Conservation (phyloP, 2,888 invertebrate species). For the Cetonia aurata region DNA sequence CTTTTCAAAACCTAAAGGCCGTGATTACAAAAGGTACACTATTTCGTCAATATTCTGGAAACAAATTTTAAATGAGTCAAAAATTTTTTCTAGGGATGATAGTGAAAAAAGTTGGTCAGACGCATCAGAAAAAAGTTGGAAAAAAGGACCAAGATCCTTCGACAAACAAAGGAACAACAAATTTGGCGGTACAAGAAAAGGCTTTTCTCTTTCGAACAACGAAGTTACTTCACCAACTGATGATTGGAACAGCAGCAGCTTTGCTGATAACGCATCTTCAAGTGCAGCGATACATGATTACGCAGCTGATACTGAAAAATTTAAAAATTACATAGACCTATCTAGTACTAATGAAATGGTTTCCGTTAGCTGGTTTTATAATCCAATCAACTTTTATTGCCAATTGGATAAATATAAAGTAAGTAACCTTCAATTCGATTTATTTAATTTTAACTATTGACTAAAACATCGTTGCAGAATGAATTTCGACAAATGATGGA, state of each 20-base stretch:
- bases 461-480: slow-evolving; percentile 53
- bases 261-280: neutral
- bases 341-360: slow-evolving; percentile 71
- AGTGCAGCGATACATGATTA: slow-evolving; percentile 50
- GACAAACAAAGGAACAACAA: slow-evolving; percentile 46
- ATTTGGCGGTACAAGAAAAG: slow-evolving; percentile 16
- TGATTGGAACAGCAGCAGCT: slow-evolving; percentile 1
- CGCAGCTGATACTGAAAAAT: slow-evolving; percentile 56
- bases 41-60: neutral
- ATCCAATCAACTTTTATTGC: slow-evolving; percentile 78
- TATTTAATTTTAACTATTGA: neutral
- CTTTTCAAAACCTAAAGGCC: slow-evolving; percentile 15
- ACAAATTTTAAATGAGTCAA: too few species aligned
- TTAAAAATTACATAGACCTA: slow-evolving; percentile 56
- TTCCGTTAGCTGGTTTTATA: slow-evolving; percentile 80
- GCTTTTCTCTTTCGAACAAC: slow-evolving; percentile 25
- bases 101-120: slow-evolving; percentile 59
- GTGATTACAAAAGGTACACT: slow-evolving; percentile 28
- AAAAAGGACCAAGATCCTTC: slow-evolving; percentile 31
- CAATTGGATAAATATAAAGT: slow-evolving; percentile 59
- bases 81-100: slow-evolving; percentile 20
- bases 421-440: slow-evolving; percentile 23
- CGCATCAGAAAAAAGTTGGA: slow-evolving; percentile 60
- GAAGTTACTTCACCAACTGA: slow-evolving; percentile 10
- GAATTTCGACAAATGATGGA: slow-evolving; percentile 79